Evolutionary conservation across 2,888 invertebrate species (phyloP).

Genomic region (Cordilura impudica): DNA sequence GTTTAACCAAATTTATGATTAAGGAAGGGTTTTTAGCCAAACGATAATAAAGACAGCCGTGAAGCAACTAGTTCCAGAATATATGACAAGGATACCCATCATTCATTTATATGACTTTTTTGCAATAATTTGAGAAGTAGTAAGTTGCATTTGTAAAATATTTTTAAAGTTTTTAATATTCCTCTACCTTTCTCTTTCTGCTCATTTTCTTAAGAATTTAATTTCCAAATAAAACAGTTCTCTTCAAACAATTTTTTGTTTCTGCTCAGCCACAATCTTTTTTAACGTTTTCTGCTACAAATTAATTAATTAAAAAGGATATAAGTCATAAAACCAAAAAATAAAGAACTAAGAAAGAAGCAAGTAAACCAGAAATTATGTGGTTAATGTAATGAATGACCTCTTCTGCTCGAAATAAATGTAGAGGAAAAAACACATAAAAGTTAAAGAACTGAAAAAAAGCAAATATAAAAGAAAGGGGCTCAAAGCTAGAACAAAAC

Average conservation of each 20-base stretch:
- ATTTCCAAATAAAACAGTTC: too few species aligned
- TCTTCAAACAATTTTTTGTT: not conserved
- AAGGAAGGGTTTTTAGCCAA: not conserved
- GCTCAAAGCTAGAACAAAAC: not conserved
- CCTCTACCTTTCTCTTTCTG: too few species aligned
- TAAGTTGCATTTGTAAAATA: too few species aligned
- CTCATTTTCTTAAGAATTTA: too few species aligned
- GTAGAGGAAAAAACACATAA: not conserved
- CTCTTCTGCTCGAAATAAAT: not conserved
- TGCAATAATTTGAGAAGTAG: too few species aligned
- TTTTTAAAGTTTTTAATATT: too few species aligned
- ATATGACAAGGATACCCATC: too few species aligned
- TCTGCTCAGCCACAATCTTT: not conserved
- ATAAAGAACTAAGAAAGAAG: too few species aligned
- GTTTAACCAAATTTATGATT: not conserved
- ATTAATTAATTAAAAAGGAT: slow-evolving; percentile 18
- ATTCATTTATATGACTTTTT: too few species aligned
- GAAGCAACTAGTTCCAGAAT: too few species aligned
- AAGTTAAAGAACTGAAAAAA: not conserved
- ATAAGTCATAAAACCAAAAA: not conserved
- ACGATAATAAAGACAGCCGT: too few species aligned
- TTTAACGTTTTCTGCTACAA: not conserved
- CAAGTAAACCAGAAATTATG: slow-evolving; percentile 13
- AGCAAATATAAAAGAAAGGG: not conserved
- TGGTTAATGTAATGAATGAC: slow-evolving; percentile 34